These are phyloP conservation scores for Ctena decussata DNA, from an alignment of 2,888 invertebrate species.

Conservation along the genomic window DNA sequence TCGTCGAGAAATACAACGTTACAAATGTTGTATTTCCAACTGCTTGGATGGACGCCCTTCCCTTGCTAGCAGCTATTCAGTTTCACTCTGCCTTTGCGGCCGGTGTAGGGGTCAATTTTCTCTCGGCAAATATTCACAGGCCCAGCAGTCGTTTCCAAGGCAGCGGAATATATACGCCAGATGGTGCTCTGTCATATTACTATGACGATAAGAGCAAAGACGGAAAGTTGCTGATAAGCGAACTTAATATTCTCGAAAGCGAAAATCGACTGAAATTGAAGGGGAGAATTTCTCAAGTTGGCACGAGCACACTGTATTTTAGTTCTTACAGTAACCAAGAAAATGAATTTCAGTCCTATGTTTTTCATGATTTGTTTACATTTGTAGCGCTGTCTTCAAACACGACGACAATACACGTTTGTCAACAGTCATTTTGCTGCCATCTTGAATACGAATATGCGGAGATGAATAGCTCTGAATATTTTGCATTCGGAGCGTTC, in stretches of 20 bases:
- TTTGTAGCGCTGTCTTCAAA: conserved; percentile 53
- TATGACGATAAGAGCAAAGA: conserved; percentile 48
- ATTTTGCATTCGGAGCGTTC: conserved; percentile 78
- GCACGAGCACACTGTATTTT: neutral
- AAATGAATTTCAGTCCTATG: conserved; percentile 47
- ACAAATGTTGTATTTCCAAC: conserved; percentile 84
- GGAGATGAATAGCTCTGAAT: conserved; percentile 19
- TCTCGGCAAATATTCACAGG: conserved; percentile 92
- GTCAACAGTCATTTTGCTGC: conserved; percentile 73
- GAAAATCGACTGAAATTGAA: too few relatives aligned
- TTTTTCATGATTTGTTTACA: conserved; percentile 70
- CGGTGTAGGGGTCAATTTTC: conserved; percentile 90
- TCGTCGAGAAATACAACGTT: conserved; percentile 88
- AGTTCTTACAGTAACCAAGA: neutral
- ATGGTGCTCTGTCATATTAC: conserved; percentile 63
- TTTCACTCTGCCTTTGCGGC: conserved; percentile 92
- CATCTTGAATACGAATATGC: conserved; percentile 57
- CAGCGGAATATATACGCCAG: conserved; percentile 91
- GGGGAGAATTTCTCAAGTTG: neutral
- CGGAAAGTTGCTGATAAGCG: conserved; percentile 65
- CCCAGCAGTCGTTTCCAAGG: conserved; percentile 89
- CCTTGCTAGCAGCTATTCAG: conserved; percentile 86
- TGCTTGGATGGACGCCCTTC: conserved; percentile 94
- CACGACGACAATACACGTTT: conserved; percentile 56
- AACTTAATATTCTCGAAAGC: conserved; percentile 38